Evolutionary conservation across 1,140 invertebrate species (phyloP), one percentile per base, ranked within the genome.

Genomic region (Leptoteleia sp.): DNA sequence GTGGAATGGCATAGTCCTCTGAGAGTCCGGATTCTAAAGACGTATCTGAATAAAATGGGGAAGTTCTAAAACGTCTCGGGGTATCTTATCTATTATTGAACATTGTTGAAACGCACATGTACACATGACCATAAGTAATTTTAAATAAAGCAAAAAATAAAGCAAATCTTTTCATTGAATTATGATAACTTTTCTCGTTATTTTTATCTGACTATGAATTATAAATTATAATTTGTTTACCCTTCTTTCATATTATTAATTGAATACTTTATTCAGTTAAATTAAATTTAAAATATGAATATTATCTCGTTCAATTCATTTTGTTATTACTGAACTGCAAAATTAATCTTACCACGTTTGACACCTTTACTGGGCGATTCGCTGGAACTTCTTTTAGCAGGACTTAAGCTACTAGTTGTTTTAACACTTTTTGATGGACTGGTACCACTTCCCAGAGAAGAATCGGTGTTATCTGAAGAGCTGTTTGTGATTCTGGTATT

Each of bases 1-100:
- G 97, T 12, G 97, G 97, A 81, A 98, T 94, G 15, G 96, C 97
- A 89, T 99, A 98, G 90, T 99, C 97, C 87, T 98, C 96, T 12
- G 96, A 98, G 88, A 97, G 93, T 57, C 96, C 96, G 35, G 96
- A 98, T 89, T 97, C 95, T 87, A 96, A 94, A 52, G 96, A 98
- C 76, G 95, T 95, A 90, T 97, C 95, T 96, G 91, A 12, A 76
- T 76, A 62, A 76, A 70, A 84, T 90, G 62, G 73, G 11, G 22
- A 50, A 76, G 64, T 31, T 76, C 40, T 47, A 38, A 16, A 67
- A 40, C 47, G 55, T 42, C 9, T 68, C 48, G 42, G 37, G 55
- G 17, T 2, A 52, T 27, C 47, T 22, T 47, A 40, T 31, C 38
- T 19, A 13, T 15, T 9, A 8, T 22, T 2, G 19, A 3, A 6